Evolutionary conservation across 1,140 invertebrate genomes (phyloP), one percentile per base, ranked within the genome.

Genomic region (Frieseomelitta varia): DNA sequence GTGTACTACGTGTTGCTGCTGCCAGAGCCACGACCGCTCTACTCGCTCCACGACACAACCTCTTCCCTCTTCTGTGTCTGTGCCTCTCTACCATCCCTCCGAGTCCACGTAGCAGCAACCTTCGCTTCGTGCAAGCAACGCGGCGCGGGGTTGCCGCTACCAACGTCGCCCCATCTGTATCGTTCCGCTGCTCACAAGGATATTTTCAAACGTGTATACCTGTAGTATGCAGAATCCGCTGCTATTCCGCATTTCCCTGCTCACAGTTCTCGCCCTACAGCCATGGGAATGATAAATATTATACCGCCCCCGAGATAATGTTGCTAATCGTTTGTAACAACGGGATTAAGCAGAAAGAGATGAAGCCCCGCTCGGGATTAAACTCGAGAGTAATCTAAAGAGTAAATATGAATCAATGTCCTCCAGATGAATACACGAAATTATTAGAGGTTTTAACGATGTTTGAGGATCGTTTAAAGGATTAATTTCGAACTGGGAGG

Each of bases 1-100:
- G 88, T 86, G 68, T 88, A 88, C 87, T 88, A 89, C 88, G 88
- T 89, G 88, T 89, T 89, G 88, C 88, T 89, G 84, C 84, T 78
- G 77, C 39, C 80, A 69, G 74, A 83, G 77, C 74, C 68, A 84
- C 86, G 87, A 24, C 55, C 78, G 85, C 81, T 82, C 80, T 73
- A 47, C 77, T 68, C 74, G 78, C 78, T 88, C 75, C 83, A 24
- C 82, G 10, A 39, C 63, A 15, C 63, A 15, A 65, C 63, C 63
- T 65, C 71, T 61, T 56, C 75, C 72, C 58, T 72, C 75, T 73
- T 51, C 56, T 71, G 72, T 53, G 72, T 27, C 58, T 61, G n/a
- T 30, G 68, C 39, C 75, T 71, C 80, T 87, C 82, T 76, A 79
- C 56, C 87, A 88, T 85, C 86, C 86, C 87, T 87, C 87, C 67